Percentiles rank a stretch among this genome's conserved stretches.
phyloP scores from a whole-genome alignment of 2,797 vertebrate species.

The Kryptolebias ocellatus region DNA sequence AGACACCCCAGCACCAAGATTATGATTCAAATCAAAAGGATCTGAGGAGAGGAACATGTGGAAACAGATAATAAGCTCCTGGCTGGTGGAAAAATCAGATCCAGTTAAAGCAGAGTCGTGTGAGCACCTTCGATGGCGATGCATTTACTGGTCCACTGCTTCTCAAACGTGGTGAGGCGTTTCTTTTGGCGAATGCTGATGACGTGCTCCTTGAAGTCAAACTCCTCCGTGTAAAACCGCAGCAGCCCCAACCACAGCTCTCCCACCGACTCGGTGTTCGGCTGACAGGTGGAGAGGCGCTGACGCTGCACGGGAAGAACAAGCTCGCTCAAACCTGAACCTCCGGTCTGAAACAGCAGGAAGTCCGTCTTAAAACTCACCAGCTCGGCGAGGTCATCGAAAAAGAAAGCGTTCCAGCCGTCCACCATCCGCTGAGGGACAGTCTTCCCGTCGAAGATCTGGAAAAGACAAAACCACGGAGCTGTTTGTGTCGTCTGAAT shows the following conservation, averaged over 20 bases:
- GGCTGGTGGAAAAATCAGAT: background rate
- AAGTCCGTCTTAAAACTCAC: constrained; percentile 75
- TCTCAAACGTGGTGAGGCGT: constrained; percentile 96
- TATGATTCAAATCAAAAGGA: constrained; percentile 99
- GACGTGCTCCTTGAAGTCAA: constrained; percentile 97
- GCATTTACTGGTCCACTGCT: constrained; percentile 99
- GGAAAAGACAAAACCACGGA: constrained; percentile 1
- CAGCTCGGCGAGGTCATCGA: constrained; percentile 91
- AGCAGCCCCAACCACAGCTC: constrained; percentile 96
- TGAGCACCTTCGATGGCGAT: constrained; percentile 95
- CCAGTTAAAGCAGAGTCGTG: fast-evolving
- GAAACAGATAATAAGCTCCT: background rate
- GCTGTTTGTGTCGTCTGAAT: background rate
- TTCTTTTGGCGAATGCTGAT: constrained; percentile 97
- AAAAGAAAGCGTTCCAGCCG: constrained; percentile 99
- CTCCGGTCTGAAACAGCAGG: background rate
- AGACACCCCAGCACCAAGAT: constrained; percentile 97
- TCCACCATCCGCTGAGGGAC: constrained; percentile 96
- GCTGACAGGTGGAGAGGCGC: constrained; percentile 85
- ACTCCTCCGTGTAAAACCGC: constrained; percentile 97
- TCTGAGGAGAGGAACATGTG: constrained; percentile 76
- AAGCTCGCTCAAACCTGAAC: background rate
- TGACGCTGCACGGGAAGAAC: constrained; percentile 75
- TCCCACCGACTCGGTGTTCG: constrained; percentile 92
- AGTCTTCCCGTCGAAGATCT: constrained; percentile 94